Evolutionary conservation across 2,888 invertebrate species (phyloP), one percentile per base, ranked within the genome.

Genomic region (Autographa gamma): DNA sequence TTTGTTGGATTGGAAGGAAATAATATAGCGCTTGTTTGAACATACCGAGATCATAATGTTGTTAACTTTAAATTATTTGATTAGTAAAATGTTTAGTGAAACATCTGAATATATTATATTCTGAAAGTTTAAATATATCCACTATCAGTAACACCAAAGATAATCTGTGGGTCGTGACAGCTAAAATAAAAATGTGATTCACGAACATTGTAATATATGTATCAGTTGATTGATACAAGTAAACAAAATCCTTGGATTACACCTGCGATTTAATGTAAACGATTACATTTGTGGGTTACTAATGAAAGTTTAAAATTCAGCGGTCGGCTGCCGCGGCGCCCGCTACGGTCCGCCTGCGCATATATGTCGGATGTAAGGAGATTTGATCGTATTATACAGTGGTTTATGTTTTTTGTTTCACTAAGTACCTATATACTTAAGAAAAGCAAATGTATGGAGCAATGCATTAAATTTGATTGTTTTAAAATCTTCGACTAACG

Each of bases 241-340:
- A 91, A 90, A 89, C 25, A 56, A 87, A 86, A 88, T 79, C 92
- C 93, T 93, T 93, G 92, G 81, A 83, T 77, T 74, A 85, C 92
- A 92, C 88, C 91, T 92, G 93, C 90, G 83, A 73, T 79, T 88
- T 88, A 85, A 85, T 86, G 81, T 86, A 88, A 89, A 85, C 86
- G 88, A 84, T 85, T 86, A 86, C 91, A 89, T 90, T 88, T 85
- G 84, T 86, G 83, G 90, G 83, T 83, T 90, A 91, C 92, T 89
- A 90, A 93, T 90, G 80, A 87, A 89, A 84, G 72, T 86, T 90
- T 88, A 89, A 90, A 87, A 90, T 92, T 89, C 89, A 89, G 81
- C 61, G 74, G 76, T 76, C 71, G 71, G 69, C 70, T 43, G 59
- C 67, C 67, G 72, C 63, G 81, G 83, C 85, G 82, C 83, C 79